Conservation (phyloP, 2,797 vertebrate species). For the Smutsia temminckii region DNA sequence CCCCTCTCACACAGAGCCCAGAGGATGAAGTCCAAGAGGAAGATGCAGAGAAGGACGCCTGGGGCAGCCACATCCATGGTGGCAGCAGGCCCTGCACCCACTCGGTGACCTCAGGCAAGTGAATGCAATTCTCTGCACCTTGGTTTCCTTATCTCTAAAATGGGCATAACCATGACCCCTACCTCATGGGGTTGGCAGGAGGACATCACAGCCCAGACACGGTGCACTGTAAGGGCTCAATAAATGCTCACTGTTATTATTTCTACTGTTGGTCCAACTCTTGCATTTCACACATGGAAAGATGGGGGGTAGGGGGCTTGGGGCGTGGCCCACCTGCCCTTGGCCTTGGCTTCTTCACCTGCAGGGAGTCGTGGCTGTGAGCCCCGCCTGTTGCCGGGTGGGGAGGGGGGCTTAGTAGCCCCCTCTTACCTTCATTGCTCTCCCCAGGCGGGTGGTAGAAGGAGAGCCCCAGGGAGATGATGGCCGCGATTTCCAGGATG, state of each 20-base stretch:
- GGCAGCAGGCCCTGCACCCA: not conserved
- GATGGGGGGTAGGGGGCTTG: not conserved
- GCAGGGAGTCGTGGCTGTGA: not conserved
- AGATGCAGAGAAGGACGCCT: not conserved
- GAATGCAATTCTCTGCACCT: not conserved
- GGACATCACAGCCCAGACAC: not conserved
- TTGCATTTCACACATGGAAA: not conserved
- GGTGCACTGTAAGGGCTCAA: not conserved
- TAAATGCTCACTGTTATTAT: not conserved
- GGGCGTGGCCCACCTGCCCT: not conserved
- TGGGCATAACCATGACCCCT: not conserved
- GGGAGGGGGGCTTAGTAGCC: fast-evolving
- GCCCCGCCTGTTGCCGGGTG: fast-evolving
- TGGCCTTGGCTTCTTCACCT: not conserved
- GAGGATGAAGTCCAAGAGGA: fast-evolving
- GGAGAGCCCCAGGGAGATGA: conserved; percentile 97
- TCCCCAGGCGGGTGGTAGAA: conserved; percentile 97
- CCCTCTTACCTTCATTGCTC: conserved; percentile 88
- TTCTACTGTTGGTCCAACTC: not conserved
- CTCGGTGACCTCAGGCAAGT: not conserved
- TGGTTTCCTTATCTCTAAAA: not conserved
- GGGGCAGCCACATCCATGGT: fast-evolving
- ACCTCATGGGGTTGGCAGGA: not conserved
- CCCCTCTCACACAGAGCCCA: fast-evolving
- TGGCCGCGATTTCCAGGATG: conserved; percentile 97